Evolutionary conservation across 64 coral and sea anemone species (phyloP).

Genomic region (Catalaphyllia jardinei): DNA sequence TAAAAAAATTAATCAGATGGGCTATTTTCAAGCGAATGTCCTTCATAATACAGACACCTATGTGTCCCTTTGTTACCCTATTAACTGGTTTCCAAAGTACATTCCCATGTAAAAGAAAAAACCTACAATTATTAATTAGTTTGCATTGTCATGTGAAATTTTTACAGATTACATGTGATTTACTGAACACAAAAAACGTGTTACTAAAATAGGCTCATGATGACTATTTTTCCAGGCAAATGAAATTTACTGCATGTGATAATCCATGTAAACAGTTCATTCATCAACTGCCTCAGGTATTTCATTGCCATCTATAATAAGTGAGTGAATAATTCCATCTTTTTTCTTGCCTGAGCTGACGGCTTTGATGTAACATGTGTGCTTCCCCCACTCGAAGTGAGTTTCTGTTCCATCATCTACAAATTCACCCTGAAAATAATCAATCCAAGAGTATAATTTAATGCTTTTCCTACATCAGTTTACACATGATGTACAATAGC

Average conservation of each 20-base stretch:
- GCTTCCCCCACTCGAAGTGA: constrained; percentile 78
- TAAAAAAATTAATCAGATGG: too few relatives aligned
- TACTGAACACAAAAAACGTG: neutral
- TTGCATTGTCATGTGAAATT: too few relatives aligned
- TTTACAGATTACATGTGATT: too few relatives aligned
- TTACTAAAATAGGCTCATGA: neutral
- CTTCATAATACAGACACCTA: too few relatives aligned
- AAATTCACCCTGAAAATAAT: constrained; percentile 80
- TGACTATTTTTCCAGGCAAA: neutral
- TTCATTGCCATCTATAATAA: constrained; percentile 92
- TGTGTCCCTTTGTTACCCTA: too few relatives aligned
- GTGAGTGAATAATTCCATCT: constrained; percentile 81
- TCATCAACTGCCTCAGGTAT: constrained; percentile 76
- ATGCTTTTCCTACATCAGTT: too few relatives aligned
- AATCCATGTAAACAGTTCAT: neutral
- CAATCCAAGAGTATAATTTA: neutral
- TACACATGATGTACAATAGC: too few relatives aligned
- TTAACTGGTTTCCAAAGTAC: too few relatives aligned
- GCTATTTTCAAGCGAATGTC: too few relatives aligned
- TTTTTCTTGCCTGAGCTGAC: constrained; percentile 84
- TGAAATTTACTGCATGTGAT: neutral
- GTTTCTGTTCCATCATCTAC: constrained; percentile 96
- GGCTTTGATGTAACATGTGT: constrained; percentile 82
- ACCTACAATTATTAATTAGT: too few relatives aligned
- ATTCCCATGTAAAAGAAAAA: too few relatives aligned